Conservation (phyloP, 2,113 vertebrate genomes). For the Bothrops jararaca region DNA sequence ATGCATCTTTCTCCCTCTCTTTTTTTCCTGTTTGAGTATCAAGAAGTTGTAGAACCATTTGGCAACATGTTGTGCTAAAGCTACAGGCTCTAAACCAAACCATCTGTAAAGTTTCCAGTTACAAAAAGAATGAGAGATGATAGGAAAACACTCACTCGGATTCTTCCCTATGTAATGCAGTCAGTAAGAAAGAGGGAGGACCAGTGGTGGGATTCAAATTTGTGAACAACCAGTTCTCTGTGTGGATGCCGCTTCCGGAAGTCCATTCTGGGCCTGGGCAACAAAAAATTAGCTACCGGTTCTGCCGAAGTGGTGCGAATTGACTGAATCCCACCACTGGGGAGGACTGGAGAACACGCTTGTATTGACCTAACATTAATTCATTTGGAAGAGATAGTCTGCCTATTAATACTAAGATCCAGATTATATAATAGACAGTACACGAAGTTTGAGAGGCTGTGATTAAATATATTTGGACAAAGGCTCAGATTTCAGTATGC, state of each 20-base stretch:
- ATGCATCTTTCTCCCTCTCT: neutral
- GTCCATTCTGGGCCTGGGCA: too few relatives aligned
- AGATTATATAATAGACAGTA: neutral
- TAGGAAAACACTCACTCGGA: neutral
- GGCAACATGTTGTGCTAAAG: neutral
- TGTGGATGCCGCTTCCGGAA: too few relatives aligned
- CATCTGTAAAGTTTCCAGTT: neutral
- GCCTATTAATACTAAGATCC: neutral
- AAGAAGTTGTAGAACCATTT: neutral
- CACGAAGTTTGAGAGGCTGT: neutral
- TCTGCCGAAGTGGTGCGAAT: too few relatives aligned
- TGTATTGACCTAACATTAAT: neutral
- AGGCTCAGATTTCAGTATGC: neutral
- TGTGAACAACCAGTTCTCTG: too few relatives aligned
- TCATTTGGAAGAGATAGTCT: neutral
- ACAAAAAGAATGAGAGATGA: neutral
- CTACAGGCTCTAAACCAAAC: neutral
- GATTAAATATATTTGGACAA: neutral
- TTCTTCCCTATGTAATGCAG: neutral
- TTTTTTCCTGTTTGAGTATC: neutral
- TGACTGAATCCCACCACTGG: neutral
- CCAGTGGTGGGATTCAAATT: too few relatives aligned
- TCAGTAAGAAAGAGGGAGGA: conserved; percentile 11
- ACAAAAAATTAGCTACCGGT: too few relatives aligned
- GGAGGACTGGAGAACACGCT: conserved; percentile 1